phyloP scores from a whole-genome alignment of 1,140 invertebrate genomes.

The Nasonia longicornis region DNA sequence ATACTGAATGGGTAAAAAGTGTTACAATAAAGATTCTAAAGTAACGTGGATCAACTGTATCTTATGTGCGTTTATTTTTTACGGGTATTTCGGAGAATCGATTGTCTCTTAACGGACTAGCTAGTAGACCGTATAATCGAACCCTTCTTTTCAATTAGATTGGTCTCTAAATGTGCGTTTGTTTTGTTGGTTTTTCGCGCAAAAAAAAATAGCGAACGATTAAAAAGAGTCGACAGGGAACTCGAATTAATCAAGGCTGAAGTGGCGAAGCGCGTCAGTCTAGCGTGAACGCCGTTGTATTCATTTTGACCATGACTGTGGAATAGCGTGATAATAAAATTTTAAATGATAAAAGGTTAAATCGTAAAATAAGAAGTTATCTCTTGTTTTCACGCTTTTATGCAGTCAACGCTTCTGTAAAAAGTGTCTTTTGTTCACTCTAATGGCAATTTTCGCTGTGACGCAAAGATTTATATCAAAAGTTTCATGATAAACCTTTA shows the following conservation, averaged over 20 bases:
- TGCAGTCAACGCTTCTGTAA: not conserved
- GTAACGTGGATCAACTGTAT: too few species aligned
- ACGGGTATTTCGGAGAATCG: not conserved
- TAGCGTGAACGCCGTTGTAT: slow-evolving; percentile 6
- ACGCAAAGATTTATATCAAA: not conserved
- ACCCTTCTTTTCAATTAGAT: slow-evolving; percentile 41
- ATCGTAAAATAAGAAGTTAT: not conserved
- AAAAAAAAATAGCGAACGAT: not conserved
- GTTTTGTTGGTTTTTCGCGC: not conserved
- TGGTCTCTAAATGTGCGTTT: not conserved
- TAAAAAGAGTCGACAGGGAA: slow-evolving; percentile 17
- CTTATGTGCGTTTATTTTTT: not conserved
- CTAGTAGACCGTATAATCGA: slow-evolving; percentile 19
- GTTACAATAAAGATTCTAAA: too few species aligned
- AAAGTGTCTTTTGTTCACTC: not conserved
- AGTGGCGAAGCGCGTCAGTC: not conserved
- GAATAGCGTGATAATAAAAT: slow-evolving; percentile 30
- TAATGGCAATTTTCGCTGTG: not conserved
- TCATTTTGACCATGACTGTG: slow-evolving; percentile 20
- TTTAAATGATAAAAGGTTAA: not conserved
- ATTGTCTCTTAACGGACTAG: slow-evolving; percentile 2
- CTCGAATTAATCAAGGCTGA: slow-evolving; percentile 22
- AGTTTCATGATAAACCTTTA: not conserved
- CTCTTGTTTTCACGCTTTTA: not conserved
- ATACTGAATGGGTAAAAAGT: too few species aligned